Evolutionary conservation across 2,888 invertebrate species (phyloP).

Genomic region (Stegophylla sp.): DNA sequence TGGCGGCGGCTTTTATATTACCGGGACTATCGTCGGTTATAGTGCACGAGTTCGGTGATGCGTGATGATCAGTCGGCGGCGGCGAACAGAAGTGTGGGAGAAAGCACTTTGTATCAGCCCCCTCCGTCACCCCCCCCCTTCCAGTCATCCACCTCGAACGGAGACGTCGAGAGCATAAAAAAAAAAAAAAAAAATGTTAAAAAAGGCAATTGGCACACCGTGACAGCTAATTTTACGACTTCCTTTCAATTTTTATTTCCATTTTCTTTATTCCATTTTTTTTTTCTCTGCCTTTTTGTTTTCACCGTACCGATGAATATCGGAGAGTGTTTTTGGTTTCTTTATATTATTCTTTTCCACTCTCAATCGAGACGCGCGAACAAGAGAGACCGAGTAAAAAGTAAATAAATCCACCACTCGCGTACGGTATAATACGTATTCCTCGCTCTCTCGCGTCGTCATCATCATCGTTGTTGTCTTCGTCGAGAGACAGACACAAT

Average conservation of each 20-base stretch:
- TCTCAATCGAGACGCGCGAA: not conserved
- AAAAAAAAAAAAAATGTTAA: too few species aligned
- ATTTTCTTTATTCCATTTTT: not conserved
- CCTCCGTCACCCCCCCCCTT: too few species aligned
- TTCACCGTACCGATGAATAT: not conserved
- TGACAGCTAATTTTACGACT: slow-evolving; percentile 40
- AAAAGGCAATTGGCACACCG: slow-evolving; percentile 25
- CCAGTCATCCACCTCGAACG: too few species aligned
- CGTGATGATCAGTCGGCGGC: too few species aligned
- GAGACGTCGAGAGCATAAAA: not conserved
- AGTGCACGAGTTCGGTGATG: too few species aligned
- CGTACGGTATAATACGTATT: not conserved
- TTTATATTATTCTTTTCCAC: not conserved
- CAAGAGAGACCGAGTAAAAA: not conserved
- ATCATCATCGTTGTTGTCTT: too few species aligned
- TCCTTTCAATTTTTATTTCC: slow-evolving; percentile 31
- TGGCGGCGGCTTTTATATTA: not conserved
- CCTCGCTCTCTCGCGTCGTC: not conserved
- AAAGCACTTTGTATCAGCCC: slow-evolving; percentile 39
- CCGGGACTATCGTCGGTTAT: too few species aligned
- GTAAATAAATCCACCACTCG: not conserved
- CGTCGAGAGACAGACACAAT: not conserved
- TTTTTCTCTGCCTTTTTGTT: too few species aligned
- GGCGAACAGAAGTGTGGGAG: not conserved
- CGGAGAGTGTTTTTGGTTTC: not conserved